Base-by-base conservation (phyloP, 1,140 invertebrate species). In the Batillaria attramentaria region DNA sequence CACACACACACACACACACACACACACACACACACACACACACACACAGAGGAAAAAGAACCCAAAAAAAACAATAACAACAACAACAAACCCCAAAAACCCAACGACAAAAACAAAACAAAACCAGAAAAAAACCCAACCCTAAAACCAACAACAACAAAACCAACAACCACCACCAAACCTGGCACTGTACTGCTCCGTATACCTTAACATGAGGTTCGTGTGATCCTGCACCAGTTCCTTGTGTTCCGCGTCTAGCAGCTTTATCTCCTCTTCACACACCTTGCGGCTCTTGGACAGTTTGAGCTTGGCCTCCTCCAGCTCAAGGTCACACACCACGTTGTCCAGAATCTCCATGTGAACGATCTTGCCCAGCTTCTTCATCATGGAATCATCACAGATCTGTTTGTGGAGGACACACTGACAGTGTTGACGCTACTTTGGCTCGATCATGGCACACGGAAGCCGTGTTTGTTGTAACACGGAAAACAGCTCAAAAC, bases 321-420 rank as follows among this genome's bases (percentile, higher is more conserved):
- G 18, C 35, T 75, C 46, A n/a, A 39, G 73, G 54, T 75, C 73
- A 28, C 54, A 50, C 54, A 50, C 57, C 57, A 75, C 73, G 20
- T n/a, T 28, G 31, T 75, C 73, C 37, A 75, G 16, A 18, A 31
- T 20, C 57, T 62, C 73, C 35, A 75, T 39, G 37, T 75, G 54
- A 33, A 75, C 73, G 8, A 75, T 28, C 54, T 62, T 20, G 10
- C 73, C 73, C 18, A 75, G 42, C 37, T 75, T 75, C 20, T 33
- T 28, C 37, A 50, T n/a, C 73, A 75, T 75, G 46, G 50, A 50
- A 35, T 65, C 41, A 24, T 75, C 8, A 33, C 73, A 62, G 1
- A 16, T 39, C 72, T 73, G 72, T 69, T 33, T 18, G 24, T 13
- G 8, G 33, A 20, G 6, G 16, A 35, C 13, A 6, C 39, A 10